Percentiles rank a stretch among this genome's conserved stretches.
These are phyloP conservation scores for Cichladusa arquata DNA, from an alignment of 2,113 vertebrate genomes.

Conservation along the genomic window DNA sequence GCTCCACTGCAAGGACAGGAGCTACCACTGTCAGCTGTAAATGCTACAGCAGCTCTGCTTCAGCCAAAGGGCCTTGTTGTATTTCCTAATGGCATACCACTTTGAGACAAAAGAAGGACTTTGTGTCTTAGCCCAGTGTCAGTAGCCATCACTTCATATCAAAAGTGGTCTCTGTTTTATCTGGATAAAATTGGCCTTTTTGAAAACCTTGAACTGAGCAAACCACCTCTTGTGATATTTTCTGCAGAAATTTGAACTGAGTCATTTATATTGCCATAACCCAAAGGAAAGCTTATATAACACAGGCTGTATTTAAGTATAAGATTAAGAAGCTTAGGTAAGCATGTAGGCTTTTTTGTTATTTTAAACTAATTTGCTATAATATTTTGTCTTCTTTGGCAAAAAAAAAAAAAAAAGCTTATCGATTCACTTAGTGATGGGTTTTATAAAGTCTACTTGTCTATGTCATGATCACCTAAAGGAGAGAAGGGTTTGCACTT, in stretches of 20 bases:
- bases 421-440: background rate
- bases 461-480: background rate
- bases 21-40: background rate
- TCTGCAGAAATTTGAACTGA: background rate
- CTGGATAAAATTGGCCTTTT: background rate
- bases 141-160: background rate
- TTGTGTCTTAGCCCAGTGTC: background rate
- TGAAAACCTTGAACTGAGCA: background rate
- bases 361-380: background rate
- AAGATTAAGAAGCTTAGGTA: background rate
- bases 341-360: background rate
- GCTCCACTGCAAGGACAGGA: background rate
- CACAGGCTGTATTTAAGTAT: background rate
- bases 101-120: background rate
- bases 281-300: background rate
- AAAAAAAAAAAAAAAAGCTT: background rate
- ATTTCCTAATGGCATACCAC: background rate
- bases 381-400: background rate
- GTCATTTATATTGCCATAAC: background rate
- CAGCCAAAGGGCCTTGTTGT: background rate
- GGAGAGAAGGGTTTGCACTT: background rate
- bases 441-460: background rate
- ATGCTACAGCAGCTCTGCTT: background rate
- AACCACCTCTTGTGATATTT: background rate
- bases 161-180: background rate